A percentile compares a stretch with the other conserved stretches of the same genome.
These are phyloP conservation scores for Cremastobaeus sp. DNA, from an alignment of 2,888 invertebrate genomes.

Conservation along the genomic window DNA sequence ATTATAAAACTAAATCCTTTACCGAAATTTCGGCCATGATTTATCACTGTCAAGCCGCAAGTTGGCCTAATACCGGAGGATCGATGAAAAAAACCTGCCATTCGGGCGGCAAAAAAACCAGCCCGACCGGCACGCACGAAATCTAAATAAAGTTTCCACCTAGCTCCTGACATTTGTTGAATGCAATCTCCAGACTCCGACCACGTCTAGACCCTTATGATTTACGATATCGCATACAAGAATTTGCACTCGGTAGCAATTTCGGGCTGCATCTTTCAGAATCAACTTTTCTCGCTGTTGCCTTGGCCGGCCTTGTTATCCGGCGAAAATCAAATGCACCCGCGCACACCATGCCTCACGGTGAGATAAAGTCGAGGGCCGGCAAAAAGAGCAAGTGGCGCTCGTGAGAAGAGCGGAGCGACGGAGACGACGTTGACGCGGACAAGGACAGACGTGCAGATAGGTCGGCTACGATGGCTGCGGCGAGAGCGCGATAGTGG, in stretches of 20 bases:
- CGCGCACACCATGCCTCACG: conserved; percentile 68
- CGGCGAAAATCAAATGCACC: conserved; percentile 71
- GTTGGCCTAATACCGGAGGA: conserved; percentile 29
- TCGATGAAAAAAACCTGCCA: conserved; percentile 13
- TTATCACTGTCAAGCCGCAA: conserved; percentile 13
- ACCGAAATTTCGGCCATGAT: conserved; percentile 16
- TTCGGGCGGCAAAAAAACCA: conserved; percentile 3
- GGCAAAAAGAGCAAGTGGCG: conserved; percentile 46
- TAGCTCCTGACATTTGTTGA: conserved; percentile 45
- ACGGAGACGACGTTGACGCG: conserved; percentile 24
- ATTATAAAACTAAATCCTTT: conserved; percentile 4
- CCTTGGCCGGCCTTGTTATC: conserved; percentile 64
- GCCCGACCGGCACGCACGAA: conserved; percentile 15
- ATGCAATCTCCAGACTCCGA: conserved; percentile 27
- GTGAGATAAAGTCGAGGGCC: conserved; percentile 65
- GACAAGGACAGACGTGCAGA: conserved; percentile 32
- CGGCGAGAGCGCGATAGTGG: conserved; percentile 72
- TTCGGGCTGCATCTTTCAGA: conserved; percentile 42
- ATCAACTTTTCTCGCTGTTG: conserved; percentile 40
- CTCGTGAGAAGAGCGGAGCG: conserved; percentile 50
- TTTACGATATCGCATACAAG: conserved; percentile 53
- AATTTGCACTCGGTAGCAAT: conserved; percentile 59
- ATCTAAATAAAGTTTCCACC: conserved; percentile 45
- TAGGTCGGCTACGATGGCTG: conserved; percentile 67
- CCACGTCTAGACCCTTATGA: conserved; percentile 53